phyloP scores from a whole-genome alignment of 2,113 vertebrate genomes.

The Amblyornis subalaris region DNA sequence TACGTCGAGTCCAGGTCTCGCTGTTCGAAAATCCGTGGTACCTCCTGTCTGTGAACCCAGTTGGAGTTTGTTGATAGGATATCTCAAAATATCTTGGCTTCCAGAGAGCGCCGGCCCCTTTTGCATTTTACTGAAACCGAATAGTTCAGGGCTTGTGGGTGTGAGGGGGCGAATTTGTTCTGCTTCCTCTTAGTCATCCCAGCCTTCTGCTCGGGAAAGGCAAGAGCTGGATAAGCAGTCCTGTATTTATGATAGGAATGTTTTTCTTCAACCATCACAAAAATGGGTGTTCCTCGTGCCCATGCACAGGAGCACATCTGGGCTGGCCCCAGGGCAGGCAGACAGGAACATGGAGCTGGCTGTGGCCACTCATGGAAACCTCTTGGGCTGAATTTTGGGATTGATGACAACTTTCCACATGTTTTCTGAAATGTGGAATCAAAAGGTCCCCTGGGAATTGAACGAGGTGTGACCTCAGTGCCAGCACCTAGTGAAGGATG shows the following conservation, averaged over 20 bases:
- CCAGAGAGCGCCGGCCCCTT: background rate
- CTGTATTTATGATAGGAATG: background rate
- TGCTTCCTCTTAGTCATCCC: slow-evolving; percentile 58
- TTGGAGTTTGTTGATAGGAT: slow-evolving; percentile 17
- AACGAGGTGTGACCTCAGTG: background rate
- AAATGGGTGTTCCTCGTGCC: background rate
- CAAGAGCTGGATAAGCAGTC: background rate
- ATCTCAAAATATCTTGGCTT: slow-evolving; percentile 35
- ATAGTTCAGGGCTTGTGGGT: slow-evolving; percentile 39
- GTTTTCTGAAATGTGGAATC: background rate
- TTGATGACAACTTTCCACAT: background rate
- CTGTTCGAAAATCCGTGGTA: background rate
- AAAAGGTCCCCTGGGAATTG: background rate
- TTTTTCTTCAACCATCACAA: background rate
- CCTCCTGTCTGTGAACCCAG: slow-evolving; percentile 1
- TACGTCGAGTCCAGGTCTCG: background rate
- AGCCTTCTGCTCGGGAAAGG: slow-evolving; percentile 37
- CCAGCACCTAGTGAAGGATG: background rate
- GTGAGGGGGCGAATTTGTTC: slow-evolving; percentile 54
- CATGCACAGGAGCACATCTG: background rate
- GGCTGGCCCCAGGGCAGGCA: background rate
- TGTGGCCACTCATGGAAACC: background rate
- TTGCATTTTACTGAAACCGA: slow-evolving; percentile 1
- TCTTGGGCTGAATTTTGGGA: background rate
- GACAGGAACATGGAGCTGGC: background rate